These are phyloP conservation scores for Poecilobothrus nobilitatus DNA, from an alignment of 2,888 invertebrate species.

Conservation along the genomic window DNA sequence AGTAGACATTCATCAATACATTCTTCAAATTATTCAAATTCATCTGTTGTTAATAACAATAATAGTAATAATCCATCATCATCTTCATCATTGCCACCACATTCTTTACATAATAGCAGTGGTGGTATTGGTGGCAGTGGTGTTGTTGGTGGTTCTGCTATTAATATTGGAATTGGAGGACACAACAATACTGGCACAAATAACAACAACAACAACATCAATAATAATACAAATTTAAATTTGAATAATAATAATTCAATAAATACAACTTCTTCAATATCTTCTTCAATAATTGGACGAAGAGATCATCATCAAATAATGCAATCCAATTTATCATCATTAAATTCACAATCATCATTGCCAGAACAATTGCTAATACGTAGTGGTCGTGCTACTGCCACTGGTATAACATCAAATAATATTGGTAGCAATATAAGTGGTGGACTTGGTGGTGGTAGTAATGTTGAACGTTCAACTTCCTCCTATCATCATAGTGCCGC, in stretches of 20 bases:
- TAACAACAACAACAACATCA: too few species aligned
- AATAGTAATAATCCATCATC: conserved; percentile 12
- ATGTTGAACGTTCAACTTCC: not conserved
- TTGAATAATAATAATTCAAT: not conserved
- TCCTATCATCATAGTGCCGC: conserved; percentile 19
- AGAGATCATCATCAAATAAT: conserved; percentile 12
- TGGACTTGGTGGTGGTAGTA: conserved; percentile 18
- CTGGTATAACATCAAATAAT: not conserved
- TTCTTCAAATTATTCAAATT: conserved; percentile 36
- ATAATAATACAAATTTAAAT: not conserved
- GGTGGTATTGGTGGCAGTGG: conserved; percentile 12
- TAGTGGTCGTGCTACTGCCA: conserved; percentile 9
- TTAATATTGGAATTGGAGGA: conserved; percentile 23
- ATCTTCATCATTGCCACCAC: conserved; percentile 14
- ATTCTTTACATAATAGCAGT: conserved; percentile 15
- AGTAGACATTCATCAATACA: conserved; percentile 32
- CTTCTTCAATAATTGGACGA: conserved; percentile 1
- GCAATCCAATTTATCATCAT: conserved; percentile 12
- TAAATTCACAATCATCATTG: conserved; percentile 11
- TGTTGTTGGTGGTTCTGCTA: conserved; percentile 12
- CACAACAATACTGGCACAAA: conserved; percentile 26
- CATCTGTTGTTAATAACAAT: conserved; percentile 22
- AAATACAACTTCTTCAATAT: not conserved
- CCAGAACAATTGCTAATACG: conserved; percentile 11
- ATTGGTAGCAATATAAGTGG: conserved; percentile 19